These are phyloP conservation scores for Lontra canadensis DNA, from an alignment of 2,113 vertebrate genomes.

Conservation along the genomic window DNA sequence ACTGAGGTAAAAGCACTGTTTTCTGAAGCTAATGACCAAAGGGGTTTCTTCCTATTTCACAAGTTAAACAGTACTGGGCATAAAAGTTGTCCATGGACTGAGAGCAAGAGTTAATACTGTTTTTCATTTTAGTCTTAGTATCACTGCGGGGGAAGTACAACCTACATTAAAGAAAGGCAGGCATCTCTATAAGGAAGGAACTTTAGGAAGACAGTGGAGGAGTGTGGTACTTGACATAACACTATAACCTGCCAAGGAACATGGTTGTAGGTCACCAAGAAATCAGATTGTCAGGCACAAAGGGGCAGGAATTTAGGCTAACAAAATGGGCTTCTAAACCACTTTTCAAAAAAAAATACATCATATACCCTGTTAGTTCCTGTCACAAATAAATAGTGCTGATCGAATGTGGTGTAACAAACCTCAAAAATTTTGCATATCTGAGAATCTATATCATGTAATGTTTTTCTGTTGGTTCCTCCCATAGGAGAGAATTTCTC, in stretches of 20 bases:
- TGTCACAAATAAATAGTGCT: conserved; percentile 13
- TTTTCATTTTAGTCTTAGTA: conserved; percentile 34
- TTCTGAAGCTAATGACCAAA: conserved; percentile 35
- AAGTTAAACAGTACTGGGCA: background rate
- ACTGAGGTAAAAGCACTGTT: background rate
- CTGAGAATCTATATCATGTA: background rate
- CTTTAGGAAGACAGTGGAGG: conserved; percentile 22
- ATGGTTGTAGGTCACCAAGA: conserved; percentile 14
- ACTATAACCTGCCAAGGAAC: background rate
- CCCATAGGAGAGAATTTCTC: background rate
- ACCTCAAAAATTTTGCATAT: background rate
- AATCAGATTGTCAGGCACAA: conserved; percentile 29
- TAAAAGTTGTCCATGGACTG: conserved; percentile 9
- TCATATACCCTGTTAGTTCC: background rate
- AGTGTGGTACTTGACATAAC: background rate
- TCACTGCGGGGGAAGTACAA: background rate
- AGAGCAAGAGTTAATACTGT: background rate
- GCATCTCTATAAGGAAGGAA: background rate
- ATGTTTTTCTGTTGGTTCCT: conserved; percentile 18
- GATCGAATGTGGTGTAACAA: background rate
- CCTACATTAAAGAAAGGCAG: background rate
- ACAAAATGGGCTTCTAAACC: conserved; percentile 32
- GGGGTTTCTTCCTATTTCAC: conserved; percentile 33
- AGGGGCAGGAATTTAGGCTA: background rate
- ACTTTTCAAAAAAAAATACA: background rate